phyloP scores from a whole-genome alignment of 1,140 invertebrate genomes.

The Frieseomelitta varia region DNA sequence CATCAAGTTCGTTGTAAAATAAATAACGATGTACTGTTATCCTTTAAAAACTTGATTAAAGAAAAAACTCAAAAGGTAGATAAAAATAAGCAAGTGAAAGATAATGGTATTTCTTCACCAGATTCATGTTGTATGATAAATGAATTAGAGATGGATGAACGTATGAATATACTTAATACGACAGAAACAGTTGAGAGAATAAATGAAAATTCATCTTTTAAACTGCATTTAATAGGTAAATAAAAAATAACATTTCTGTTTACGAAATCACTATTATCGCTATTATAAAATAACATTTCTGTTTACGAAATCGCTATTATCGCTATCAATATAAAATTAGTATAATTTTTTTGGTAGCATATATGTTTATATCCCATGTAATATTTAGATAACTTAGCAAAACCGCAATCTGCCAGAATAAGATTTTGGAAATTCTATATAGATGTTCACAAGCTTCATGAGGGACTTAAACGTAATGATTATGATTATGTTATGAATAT shows the following conservation, averaged over 20 bases:
- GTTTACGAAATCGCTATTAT: background rate
- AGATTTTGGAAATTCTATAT: slow-evolving; percentile 64
- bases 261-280: background rate
- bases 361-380: background rate
- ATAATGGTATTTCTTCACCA: slow-evolving; percentile 1
- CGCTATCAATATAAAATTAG: too few species aligned
- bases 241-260: background rate
- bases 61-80: background rate
- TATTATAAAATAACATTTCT: background rate
- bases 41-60: slow-evolving; percentile 26
- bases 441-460: slow-evolving; percentile 52
- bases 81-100: background rate
- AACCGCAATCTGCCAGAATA: slow-evolving; percentile 42
- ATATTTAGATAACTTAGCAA: slow-evolving; percentile 55
- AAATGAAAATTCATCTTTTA: background rate
- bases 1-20: background rate
- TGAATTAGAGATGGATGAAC: background rate
- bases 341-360: background rate
- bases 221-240: slow-evolving; percentile 42
- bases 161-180: too few species aligned
- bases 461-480: slow-evolving; percentile 63
- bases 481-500: slow-evolving; percentile 66
- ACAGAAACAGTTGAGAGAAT: background rate
- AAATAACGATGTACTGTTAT: background rate
- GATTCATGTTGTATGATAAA: background rate